Base-by-base conservation (phyloP, 2,888 invertebrate genomes). In the Mythimna pallens region DNA sequence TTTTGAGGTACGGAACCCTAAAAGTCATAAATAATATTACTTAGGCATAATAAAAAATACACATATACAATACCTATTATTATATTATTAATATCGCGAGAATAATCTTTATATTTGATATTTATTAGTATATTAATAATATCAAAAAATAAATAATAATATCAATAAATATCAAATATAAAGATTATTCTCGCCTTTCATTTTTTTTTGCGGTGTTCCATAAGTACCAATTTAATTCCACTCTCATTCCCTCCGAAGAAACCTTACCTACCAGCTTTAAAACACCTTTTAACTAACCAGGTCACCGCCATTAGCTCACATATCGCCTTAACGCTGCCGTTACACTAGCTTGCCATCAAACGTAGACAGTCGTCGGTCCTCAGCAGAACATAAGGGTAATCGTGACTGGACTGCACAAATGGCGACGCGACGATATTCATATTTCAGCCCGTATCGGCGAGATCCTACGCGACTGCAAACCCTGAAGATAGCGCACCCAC, bases 401-500 rank as follows among this genome's bases (percentile, higher is more conserved):
- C 92, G 92, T 92, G 92, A 91, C 90, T 70, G 77, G 89, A 90
- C 87, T 92, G 74, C 84, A 89, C 83, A 88, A 90, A 88, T 78
- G 86, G 71, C 79, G 72, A 78, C 83, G 86, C 86, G 90, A 91
- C 88, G 88, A 92, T 93, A 93, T 92, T 92, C 92, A 92, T 92
- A 92, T 92, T 92, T 93, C 89, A 92, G 85, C 70, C 81, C 85
- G 87, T 91, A 92, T 91, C 89, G 89, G 86, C 79, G 82, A 89
- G 89, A 90, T 90, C 87, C 85, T 83, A 88, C 87, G 86, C 85
- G 76, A 88, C 85, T 90, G 88, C 87, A 88, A 81, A 84, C 78
- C 75, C 62, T 78, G 69, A 71, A 86, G 78, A 83, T 78, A 84
- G 68, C 76, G 54, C 68, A 72, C 55, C 75, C 76, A 80, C 77